Conservation (phyloP, 2,113 vertebrate genomes). For the Ptychochromis oligacanthus region DNA sequence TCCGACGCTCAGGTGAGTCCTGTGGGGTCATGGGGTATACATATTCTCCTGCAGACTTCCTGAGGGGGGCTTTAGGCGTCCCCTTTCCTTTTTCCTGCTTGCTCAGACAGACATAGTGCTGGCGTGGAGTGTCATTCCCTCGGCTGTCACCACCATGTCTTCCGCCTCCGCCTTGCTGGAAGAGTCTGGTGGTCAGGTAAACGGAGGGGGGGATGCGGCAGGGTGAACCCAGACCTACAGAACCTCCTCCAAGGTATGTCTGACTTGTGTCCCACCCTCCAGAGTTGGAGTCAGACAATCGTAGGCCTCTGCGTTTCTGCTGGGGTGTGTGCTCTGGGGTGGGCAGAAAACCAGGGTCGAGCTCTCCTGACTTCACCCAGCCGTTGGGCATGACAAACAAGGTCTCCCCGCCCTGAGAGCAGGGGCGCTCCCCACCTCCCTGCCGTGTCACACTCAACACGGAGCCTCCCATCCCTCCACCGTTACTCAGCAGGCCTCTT, state of each 20-base stretch:
- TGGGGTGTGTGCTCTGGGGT: slow-evolving; percentile 97
- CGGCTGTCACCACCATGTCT: slow-evolving; percentile 67
- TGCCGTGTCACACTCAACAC: slow-evolving; percentile 93
- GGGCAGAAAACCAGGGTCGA: slow-evolving; percentile 91
- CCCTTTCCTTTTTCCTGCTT: slow-evolving; percentile 78
- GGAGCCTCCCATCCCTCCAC: slow-evolving; percentile 84
- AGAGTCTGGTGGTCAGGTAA: slow-evolving; percentile 83
- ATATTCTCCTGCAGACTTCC: slow-evolving; percentile 87
- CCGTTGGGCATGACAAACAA: slow-evolving; percentile 93
- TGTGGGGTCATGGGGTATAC: slow-evolving; percentile 86
- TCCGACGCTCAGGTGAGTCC: slow-evolving; percentile 89
- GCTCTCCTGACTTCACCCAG: slow-evolving; percentile 89
- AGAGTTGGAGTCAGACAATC: slow-evolving; percentile 83
- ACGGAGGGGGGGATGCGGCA: slow-evolving; percentile 78
- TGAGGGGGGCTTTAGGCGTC: slow-evolving; percentile 71
- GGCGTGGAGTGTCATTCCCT: slow-evolving; percentile 73
- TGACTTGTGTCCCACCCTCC: slow-evolving; percentile 91
- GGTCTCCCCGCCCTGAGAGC: slow-evolving; percentile 80
- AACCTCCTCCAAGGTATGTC: slow-evolving; percentile 82
- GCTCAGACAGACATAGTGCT: slow-evolving; percentile 82
- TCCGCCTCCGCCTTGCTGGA: slow-evolving; percentile 74
- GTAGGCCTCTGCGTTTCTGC: slow-evolving; percentile 88
- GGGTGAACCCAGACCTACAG: slow-evolving; percentile 75
- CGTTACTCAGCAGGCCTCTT: slow-evolving; percentile 87
- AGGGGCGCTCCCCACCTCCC: slow-evolving; percentile 78